Evolutionary conservation across 2,888 invertebrate species (phyloP).

Genomic region (Patella depressa): DNA sequence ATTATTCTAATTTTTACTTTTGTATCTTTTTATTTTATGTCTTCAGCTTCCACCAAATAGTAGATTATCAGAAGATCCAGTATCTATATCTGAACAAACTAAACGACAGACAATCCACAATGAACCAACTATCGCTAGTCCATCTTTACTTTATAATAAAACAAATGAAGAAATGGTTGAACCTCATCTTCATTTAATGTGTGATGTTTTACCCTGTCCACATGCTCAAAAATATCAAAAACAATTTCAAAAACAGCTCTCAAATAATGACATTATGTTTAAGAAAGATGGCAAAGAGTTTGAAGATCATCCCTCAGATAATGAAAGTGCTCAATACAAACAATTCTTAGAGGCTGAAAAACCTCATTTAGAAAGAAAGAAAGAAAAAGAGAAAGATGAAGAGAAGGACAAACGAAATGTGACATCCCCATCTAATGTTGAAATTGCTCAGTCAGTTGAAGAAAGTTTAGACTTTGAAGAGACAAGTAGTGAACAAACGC

Average conservation of each 20-base stretch:
- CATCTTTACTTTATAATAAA: constrained; percentile 32
- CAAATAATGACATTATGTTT: constrained; percentile 7
- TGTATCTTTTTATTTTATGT: too few relatives aligned
- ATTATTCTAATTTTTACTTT: too few relatives aligned
- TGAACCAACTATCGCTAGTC: constrained; percentile 42
- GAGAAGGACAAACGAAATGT: background rate
- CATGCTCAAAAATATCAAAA: constrained; percentile 32
- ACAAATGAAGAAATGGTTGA: constrained; percentile 35
- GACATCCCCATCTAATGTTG: background rate
- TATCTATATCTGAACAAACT: too few relatives aligned
- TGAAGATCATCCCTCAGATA: constrained; percentile 15
- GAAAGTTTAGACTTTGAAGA: constrained; percentile 8
- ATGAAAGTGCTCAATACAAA: constrained; percentile 35
- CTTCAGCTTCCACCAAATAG: too few relatives aligned
- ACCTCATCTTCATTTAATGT: constrained; percentile 56
- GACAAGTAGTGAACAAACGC: background rate
- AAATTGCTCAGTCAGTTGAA: background rate
- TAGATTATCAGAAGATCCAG: too few relatives aligned
- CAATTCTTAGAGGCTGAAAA: constrained; percentile 54
- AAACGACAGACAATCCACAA: too few relatives aligned
- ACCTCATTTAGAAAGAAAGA: constrained; percentile 43
- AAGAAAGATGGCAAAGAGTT: background rate
- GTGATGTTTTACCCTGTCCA: constrained; percentile 54
- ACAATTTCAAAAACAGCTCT: constrained; percentile 10
- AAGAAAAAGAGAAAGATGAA: background rate